Percentiles rank a stretch among this genome's conserved stretches.
Evolutionary conservation across 2,888 invertebrate genomes (phyloP).

Genomic region (Scotopteryx bipunctaria): DNA sequence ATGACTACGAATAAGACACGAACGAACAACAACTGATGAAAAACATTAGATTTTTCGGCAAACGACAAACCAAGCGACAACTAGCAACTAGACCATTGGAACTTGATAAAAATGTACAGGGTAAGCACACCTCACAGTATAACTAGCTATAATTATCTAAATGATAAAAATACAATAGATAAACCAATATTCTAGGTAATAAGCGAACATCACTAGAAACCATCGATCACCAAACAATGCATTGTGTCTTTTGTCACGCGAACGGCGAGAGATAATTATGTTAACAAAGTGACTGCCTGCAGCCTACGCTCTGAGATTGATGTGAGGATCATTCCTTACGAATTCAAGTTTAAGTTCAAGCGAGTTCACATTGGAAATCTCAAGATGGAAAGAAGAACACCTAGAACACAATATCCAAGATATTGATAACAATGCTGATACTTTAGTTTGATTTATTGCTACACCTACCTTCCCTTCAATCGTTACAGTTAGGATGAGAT

Average conservation of each 20-base stretch:
- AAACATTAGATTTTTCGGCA: no score
- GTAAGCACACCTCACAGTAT: no score
- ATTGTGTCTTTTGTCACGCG: constrained; percentile 40
- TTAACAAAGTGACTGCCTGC: constrained; percentile 35
- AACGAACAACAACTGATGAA: no score
- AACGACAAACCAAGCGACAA: no score
- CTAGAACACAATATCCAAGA: no score
- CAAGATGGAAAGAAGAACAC: not conserved
- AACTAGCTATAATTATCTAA: no score
- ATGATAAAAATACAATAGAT: not conserved
- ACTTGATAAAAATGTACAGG: no score
- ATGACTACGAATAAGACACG: no score
- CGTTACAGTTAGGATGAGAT: constrained; percentile 19
- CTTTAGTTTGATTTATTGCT: not conserved
- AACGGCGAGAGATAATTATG: constrained; percentile 39
- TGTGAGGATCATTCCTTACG: constrained; percentile 27
- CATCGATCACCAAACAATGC: constrained; percentile 40
- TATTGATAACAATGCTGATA: not conserved
- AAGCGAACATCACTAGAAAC: constrained; percentile 17
- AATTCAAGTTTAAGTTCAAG: constrained; percentile 23
- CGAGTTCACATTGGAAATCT: constrained; percentile 19
- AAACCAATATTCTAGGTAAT: not conserved
- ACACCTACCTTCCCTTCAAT: constrained; percentile 11
- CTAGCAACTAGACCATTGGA: no score
- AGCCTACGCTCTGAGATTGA: constrained; percentile 32